Conservation (phyloP, 1,140 invertebrate genomes). For the Nylanderia fulva region DNA sequence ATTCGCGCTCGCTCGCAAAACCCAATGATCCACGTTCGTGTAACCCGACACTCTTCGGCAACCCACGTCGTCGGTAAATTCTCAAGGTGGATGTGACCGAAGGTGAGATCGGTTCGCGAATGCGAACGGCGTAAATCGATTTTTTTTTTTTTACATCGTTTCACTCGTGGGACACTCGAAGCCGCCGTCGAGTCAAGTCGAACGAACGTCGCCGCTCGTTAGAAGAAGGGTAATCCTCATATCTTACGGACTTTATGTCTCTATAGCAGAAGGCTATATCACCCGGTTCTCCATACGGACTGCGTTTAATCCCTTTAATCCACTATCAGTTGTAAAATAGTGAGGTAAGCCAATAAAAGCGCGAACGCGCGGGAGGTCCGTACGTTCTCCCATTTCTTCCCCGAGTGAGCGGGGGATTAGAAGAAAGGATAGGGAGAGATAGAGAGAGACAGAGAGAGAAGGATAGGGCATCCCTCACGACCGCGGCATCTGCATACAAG, state of each 20-base stretch:
- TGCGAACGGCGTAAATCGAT: slow-evolving; percentile 57
- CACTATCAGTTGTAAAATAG: slow-evolving; percentile 77
- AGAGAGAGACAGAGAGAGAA: background rate
- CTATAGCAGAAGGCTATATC: slow-evolving; percentile 50
- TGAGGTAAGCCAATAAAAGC: slow-evolving; percentile 73
- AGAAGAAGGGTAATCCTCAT: slow-evolving; percentile 60
- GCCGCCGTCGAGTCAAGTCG: background rate
- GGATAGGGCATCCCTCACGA: slow-evolving; percentile 56
- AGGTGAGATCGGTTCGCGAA: slow-evolving; percentile 40
- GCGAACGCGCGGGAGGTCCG: slow-evolving; percentile 68
- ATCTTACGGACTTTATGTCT: slow-evolving; percentile 73
- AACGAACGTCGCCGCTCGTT: slow-evolving; percentile 33
- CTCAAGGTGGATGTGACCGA: slow-evolving; percentile 50
- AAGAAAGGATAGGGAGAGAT: slow-evolving; percentile 34
- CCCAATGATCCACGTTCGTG: background rate
- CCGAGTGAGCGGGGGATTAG: background rate
- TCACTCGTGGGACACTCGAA: slow-evolving; percentile 1
- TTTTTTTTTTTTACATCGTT: slow-evolving; percentile 61
- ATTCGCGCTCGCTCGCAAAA: background rate
- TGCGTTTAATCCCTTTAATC: slow-evolving; percentile 75
- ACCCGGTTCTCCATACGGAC: background rate
- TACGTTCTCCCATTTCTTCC: background rate
- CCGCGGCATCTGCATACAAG: slow-evolving; percentile 81
- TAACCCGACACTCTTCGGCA: slow-evolving; percentile 41
- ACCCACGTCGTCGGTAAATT: slow-evolving; percentile 30